phyloP scores from a whole-genome alignment of 2,113 vertebrate genomes.

The Cnemophilus loriae region DNA sequence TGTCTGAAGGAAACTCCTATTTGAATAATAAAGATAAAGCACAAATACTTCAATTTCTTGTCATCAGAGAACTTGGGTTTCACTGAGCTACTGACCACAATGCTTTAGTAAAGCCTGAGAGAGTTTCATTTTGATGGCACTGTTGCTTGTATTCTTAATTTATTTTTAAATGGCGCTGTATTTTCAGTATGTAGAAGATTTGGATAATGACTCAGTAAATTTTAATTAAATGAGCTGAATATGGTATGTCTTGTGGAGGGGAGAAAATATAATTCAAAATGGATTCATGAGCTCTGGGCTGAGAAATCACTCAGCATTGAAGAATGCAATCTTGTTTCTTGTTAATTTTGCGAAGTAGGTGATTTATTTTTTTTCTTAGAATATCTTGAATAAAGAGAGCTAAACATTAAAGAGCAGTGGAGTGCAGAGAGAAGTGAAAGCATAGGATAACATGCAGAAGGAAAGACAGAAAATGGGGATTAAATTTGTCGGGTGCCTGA shows the following conservation, averaged over 20 bases:
- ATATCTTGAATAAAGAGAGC: not conserved
- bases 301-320: not conserved
- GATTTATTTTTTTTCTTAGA: not conserved
- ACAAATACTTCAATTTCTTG: not conserved
- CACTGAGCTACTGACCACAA: not conserved
- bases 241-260: not conserved
- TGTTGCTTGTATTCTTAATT: slow-evolving; percentile 9
- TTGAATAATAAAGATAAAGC: not conserved
- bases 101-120: not conserved
- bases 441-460: not conserved
- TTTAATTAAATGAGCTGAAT: slow-evolving; percentile 67
- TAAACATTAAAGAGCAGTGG: not conserved
- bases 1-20: not conserved
- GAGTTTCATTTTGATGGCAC: not conserved
- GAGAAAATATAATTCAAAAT: not conserved
- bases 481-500: not conserved
- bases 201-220: slow-evolving; percentile 57
- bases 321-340: not conserved
- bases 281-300: not conserved
- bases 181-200: not conserved
- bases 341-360: not conserved
- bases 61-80: not conserved
- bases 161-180: slow-evolving; percentile 20
- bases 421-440: not conserved
- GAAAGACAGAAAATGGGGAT: not conserved